A percentile compares a stretch with the other conserved stretches of the same genome.
Evolutionary conservation across 2,797 vertebrate species (phyloP).

Genomic region (Microhierax caerulescens): DNA sequence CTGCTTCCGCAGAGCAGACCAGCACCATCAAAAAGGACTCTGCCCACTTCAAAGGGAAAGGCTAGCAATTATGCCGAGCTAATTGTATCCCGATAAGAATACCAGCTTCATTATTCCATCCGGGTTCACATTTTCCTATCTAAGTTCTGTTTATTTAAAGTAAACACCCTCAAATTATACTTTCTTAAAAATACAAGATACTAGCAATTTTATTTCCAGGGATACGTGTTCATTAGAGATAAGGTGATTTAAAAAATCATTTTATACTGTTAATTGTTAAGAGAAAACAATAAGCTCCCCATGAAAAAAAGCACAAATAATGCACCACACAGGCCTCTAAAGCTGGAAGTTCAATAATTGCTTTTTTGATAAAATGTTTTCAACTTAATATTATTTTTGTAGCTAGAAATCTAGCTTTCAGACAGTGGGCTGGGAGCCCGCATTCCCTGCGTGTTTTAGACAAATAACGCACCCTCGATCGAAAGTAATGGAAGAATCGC

Average conservation of each 20-base stretch:
- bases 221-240: constrained; percentile 51
- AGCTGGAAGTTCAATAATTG: constrained; percentile 23
- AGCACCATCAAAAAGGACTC: neutral
- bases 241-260: constrained; percentile 6
- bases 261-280: constrained; percentile 28
- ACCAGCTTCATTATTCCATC: neutral
- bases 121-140: neutral
- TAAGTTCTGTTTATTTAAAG: constrained; percentile 12
- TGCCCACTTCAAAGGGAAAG: neutral
- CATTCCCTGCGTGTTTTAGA: constrained; percentile 48
- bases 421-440: constrained; percentile 19
- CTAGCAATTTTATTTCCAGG: neutral
- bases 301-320: constrained; percentile 25
- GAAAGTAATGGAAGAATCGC: neutral
- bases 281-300: constrained; percentile 23
- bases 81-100: neutral
- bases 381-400: constrained; percentile 11
- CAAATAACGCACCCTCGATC: constrained; percentile 55
- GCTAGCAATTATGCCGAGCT: neutral
- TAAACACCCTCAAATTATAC: constrained; percentile 22
- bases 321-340: neutral
- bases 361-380: constrained; percentile 52
- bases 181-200: neutral
- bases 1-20: neutral
- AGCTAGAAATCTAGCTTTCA: constrained; percentile 38